Conservation (phyloP, 2,113 vertebrate genomes). For the Lates calcarifer region DNA sequence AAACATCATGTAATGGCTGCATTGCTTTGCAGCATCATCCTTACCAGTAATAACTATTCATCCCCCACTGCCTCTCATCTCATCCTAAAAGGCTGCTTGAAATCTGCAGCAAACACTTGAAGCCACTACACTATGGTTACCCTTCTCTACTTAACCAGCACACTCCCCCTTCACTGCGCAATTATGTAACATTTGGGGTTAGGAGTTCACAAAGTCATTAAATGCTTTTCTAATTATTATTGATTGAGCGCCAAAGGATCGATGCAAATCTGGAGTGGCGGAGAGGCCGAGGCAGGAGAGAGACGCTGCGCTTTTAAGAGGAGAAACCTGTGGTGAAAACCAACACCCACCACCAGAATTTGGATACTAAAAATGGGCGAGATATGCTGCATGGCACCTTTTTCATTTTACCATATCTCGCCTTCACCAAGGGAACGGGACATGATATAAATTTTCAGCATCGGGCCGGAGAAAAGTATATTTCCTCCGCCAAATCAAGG, state of each 20-base stretch:
- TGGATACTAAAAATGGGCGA: background rate
- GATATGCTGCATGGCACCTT: background rate
- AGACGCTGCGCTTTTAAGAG: slow-evolving; percentile 5
- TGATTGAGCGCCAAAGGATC: slow-evolving; percentile 70
- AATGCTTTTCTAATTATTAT: slow-evolving; percentile 84
- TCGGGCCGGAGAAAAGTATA: background rate
- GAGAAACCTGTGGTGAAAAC: slow-evolving; percentile 3
- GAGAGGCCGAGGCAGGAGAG: slow-evolving; percentile 11
- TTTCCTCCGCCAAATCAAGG: background rate
- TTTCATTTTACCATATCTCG: slow-evolving; percentile 8
- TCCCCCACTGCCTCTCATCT: slow-evolving; percentile 38
- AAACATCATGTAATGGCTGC: slow-evolving; percentile 21
- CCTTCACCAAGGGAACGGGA: slow-evolving; percentile 7
- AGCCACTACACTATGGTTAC: slow-evolving; percentile 46
- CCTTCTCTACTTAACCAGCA: slow-evolving; percentile 50
- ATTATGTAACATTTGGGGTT: slow-evolving; percentile 71
- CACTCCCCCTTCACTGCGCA: slow-evolving; percentile 22
- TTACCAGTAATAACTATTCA: slow-evolving; percentile 26
- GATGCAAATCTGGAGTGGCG: slow-evolving; percentile 66
- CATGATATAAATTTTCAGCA: slow-evolving; percentile 21
- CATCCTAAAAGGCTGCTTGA: slow-evolving; percentile 60
- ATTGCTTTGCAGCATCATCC: slow-evolving; percentile 15
- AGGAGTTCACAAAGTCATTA: slow-evolving; percentile 79
- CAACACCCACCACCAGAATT: background rate
- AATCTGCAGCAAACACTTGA: slow-evolving; percentile 66